Conservation (phyloP, 2,113 vertebrate genomes). For the Engraulis encrasicolus region DNA sequence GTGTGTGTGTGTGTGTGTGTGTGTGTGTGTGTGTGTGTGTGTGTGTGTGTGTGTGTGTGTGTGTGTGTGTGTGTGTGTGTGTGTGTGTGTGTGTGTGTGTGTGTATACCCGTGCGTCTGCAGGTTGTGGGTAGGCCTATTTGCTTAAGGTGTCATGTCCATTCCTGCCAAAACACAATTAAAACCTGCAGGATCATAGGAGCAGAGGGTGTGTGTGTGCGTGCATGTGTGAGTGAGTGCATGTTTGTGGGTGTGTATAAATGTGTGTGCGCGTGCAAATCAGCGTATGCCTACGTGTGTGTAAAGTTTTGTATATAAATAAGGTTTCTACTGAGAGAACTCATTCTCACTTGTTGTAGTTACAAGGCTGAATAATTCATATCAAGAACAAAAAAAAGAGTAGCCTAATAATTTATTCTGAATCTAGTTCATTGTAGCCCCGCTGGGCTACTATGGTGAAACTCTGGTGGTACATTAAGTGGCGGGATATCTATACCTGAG, state of each 20-base stretch:
- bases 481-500: too few species aligned
- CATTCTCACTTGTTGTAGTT: background rate
- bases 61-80: too few species aligned
- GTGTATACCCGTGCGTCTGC: too few species aligned
- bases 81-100: too few species aligned
- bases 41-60: too few species aligned
- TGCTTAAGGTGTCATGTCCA: too few species aligned
- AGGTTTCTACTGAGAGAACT: background rate
- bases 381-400: background rate
- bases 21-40: background rate
- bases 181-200: background rate
- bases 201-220: background rate
- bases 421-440: background rate
- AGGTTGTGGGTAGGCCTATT: too few species aligned
- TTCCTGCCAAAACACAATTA: slow-evolving; percentile 42
- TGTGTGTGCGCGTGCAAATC: too few species aligned
- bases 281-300: background rate
- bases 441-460: background rate
- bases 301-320: background rate
- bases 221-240: background rate
- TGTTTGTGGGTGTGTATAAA: too few species aligned
- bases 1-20: background rate
- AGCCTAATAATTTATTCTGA: too few species aligned
- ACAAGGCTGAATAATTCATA: background rate
- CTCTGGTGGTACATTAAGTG: background rate